Evolutionary conservation across 2,888 invertebrate genomes (phyloP).

Genomic region (Eupithecia subumbrata): DNA sequence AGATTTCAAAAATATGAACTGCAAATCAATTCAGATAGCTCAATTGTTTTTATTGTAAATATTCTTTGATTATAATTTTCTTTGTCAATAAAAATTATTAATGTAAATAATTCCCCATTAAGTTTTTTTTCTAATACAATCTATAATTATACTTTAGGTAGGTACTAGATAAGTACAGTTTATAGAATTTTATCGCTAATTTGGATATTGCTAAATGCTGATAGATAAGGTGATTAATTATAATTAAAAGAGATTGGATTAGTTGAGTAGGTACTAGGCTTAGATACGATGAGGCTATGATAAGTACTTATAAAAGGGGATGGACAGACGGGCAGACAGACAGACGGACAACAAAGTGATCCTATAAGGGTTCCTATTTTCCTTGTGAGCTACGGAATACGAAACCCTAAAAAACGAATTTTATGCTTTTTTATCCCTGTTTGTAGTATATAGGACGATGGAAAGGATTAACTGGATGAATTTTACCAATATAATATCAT

Average conservation of each 20-base stretch:
- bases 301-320: neutral
- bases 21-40: neutral
- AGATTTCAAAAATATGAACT: neutral
- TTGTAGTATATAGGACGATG: too few relatives aligned
- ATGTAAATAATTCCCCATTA: neutral
- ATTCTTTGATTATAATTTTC: too few relatives aligned
- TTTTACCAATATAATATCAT: too few relatives aligned
- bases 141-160: neutral
- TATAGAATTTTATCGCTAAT: constrained; percentile 1
- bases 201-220: neutral
- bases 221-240: neutral
- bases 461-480: too few relatives aligned
- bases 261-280: neutral
- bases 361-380: too few relatives aligned
- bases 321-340: too few relatives aligned
- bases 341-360: too few relatives aligned
- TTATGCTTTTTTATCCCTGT: neutral
- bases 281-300: neutral
- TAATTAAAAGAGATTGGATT: constrained; percentile 1
- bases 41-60: too few relatives aligned
- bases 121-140: neutral
- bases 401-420: neutral
- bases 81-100: neutral
- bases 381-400: too few relatives aligned
- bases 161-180: neutral